Base-by-base conservation (phyloP, 1,140 invertebrate species). In the Leptinotarsa texana region DNA sequence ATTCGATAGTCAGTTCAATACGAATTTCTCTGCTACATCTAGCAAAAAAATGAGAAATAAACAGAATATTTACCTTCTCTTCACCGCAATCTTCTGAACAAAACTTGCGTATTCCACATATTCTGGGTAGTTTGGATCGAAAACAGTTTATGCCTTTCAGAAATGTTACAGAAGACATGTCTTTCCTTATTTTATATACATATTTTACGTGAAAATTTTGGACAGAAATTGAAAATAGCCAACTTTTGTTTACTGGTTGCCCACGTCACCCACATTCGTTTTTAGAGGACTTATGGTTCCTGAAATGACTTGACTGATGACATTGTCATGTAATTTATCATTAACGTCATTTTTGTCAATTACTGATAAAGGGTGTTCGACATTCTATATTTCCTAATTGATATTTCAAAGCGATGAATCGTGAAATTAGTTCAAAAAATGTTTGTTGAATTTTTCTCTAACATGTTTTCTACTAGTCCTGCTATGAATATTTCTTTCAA, bases 151-250 rank as follows among this genome's bases (percentile, higher is more conserved):
- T 24, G 74, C 69, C 69, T 62, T 69, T 76, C 47, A 80, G 71
- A 78, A 73, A 69, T 71, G 71, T 73, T 49, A 72, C 24, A 61
- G 74, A n/a, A 70, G 77, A 78, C 79, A 80, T 80, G 48, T 72
- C 76, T 78, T 27, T 76, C 21, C 13, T 71, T 73, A 49, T 77
- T 71, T 73, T 69, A 74, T 73, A 75, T 75, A 76, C 74, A 57
- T 77, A 80, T 78, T 80, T 79, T 80, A 80, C 79, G 72, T 71
- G 66, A 72, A 75, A 77, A 80, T 73, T 80, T 80, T 80, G 75
- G 75, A 77, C 71, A 67, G 57, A 74, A 74, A 76, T 74, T 75
- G 21, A 76, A 77, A 77, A 75, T 77, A 75, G 57, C 33, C 22
- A 69, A 72, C 65, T 78, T 69, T 79, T 79, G 74, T 79, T 79